Conservation (phyloP, 1,140 invertebrate genomes). For the Phenacoccus solenopsis region DNA sequence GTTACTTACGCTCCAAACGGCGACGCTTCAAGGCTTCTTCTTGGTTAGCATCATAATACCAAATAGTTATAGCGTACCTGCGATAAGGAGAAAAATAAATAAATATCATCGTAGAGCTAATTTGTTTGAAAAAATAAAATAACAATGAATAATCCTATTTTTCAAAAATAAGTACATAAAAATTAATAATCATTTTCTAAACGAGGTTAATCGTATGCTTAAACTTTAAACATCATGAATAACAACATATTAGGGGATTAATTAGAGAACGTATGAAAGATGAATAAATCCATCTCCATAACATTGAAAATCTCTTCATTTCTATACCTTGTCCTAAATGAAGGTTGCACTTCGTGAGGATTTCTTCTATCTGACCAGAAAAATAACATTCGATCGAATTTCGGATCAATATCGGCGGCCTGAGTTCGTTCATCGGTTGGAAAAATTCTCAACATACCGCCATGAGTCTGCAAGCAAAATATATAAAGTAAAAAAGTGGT, state of each 20-base stretch:
- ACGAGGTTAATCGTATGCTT: too few relatives aligned
- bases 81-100: constrained; percentile 56
- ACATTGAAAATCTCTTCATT: too few relatives aligned
- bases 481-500: background rate
- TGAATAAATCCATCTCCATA: too few relatives aligned
- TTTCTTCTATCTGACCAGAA: constrained; percentile 96
- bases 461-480: constrained; percentile 41
- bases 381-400: constrained; percentile 86
- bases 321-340: constrained; percentile 52
- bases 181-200: too few relatives aligned
- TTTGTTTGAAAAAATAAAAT: too few relatives aligned
- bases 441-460: constrained; percentile 72
- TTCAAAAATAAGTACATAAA: too few relatives aligned
- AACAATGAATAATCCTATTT: too few relatives aligned
- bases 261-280: too few relatives aligned
- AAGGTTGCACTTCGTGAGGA: constrained; percentile 91
- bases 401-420: constrained; percentile 83
- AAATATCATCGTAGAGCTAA: too few relatives aligned
- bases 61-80: constrained; percentile 88
- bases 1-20: background rate
- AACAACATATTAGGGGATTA: too few relatives aligned
- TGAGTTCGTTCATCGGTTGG: constrained; percentile 66
- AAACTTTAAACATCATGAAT: too few relatives aligned
- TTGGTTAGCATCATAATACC: constrained; percentile 87
- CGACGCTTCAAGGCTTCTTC: constrained; percentile 50